Conservation (phyloP, 2,888 invertebrate genomes). For the Nemotelus nigrinus region DNA sequence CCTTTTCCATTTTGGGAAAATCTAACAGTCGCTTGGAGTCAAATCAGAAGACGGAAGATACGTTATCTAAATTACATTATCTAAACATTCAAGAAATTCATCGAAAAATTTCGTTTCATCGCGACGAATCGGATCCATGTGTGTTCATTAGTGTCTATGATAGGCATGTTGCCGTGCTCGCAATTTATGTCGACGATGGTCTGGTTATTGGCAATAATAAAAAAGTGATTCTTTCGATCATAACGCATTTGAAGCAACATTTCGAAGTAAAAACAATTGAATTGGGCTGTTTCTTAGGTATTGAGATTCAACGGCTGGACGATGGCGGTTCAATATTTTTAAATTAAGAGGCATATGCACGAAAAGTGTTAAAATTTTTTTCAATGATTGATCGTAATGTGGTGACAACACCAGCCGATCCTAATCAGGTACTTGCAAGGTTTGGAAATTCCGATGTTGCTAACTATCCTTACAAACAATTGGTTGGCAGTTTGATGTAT, state of each 20-base stretch:
- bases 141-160: constrained; percentile 7
- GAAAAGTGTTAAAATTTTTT: constrained; percentile 39
- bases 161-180: background rate
- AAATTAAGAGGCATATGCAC: constrained; percentile 42
- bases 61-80: no score
- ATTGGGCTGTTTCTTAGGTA: constrained; percentile 39
- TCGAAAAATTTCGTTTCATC: constrained; percentile 31
- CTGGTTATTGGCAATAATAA: constrained; percentile 20
- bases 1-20: no score
- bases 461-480: background rate
- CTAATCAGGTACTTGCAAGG: background rate
- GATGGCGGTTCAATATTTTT: constrained; percentile 28
- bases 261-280: constrained; percentile 28
- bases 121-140: constrained; percentile 35
- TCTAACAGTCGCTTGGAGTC: no score
- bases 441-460: no score
- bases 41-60: no score
- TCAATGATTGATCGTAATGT: constrained; percentile 47
- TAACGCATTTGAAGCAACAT: constrained; percentile 24
- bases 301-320: constrained; percentile 42
- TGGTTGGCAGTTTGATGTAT: constrained; percentile 40
- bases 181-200: constrained; percentile 34
- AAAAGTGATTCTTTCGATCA: constrained; percentile 18
- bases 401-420: constrained; percentile 45
- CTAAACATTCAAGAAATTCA: constrained; percentile 35